Evolutionary conservation across 2,888 invertebrate genomes (phyloP), one percentile per base, ranked within the genome.

Genomic region (Amiota communis): DNA sequence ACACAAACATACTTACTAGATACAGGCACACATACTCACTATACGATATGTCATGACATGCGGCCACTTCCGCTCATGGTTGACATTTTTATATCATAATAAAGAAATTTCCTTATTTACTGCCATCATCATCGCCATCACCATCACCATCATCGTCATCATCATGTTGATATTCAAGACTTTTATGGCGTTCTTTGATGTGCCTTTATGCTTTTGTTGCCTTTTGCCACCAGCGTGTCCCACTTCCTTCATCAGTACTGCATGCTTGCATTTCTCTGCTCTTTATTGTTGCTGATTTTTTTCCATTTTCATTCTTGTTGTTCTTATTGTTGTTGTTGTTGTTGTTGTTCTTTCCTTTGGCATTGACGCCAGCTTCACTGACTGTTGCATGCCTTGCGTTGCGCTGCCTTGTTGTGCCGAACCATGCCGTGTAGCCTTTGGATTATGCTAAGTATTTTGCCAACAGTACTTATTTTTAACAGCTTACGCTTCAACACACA

Each of bases 361-460:
- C 46, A 36, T 36, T 12, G 13, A 46, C 1, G 17, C 10, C n/a
- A n/a, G 36, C 63, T 68, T 46, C 12, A n/a, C 20, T 70, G 23
- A 56, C 67, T 68, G 67, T 68, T 68, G 67, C 67, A 68, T 68
- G 71, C 64, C 15, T 15, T 70, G 67, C 51, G 51, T 57, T 48
- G 49, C 74, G 74, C 73, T 36, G 36, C 36, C 4, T 36, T 36
- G 4, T 36, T 36, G 73, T 70, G 73, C 76, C 73, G 70, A 23
- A 3, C 23, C 23, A 3, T 23, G 23, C 3, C 23, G 3, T 72
- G 73, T 68, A 72, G 75, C 83, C 72, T 77, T 85, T 78, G 76
- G 75, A 82, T 85, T 82, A 83, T 82, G 82, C 77, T 81, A 81
- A 81, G 81, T 83, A 80, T 81, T 83, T 77, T 75, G 79, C 77